These are phyloP conservation scores for Synergus itoensis DNA, from an alignment of 2,888 invertebrate species.

Conservation along the genomic window DNA sequence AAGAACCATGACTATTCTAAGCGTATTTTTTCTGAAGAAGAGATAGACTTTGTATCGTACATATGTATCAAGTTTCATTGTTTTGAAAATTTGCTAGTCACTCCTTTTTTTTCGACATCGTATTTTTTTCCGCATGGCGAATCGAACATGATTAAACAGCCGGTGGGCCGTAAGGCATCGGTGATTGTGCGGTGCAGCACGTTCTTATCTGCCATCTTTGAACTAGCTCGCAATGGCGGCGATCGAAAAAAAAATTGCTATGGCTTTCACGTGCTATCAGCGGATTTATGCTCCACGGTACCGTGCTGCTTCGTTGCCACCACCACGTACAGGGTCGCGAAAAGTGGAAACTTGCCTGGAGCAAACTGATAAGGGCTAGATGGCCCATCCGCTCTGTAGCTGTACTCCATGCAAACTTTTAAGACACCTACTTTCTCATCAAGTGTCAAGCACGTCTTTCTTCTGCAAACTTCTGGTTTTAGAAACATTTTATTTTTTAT, in stretches of 20 bases:
- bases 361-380: conserved; percentile 17
- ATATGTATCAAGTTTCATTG: not conserved
- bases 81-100: conserved; percentile 10
- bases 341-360: conserved; percentile 19
- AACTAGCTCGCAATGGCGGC: conserved; percentile 60
- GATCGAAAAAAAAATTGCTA: conserved; percentile 62
- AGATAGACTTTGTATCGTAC: not conserved
- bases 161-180: conserved; percentile 45
- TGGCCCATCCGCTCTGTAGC: not conserved
- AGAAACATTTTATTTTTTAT: not conserved
- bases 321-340: conserved; percentile 12
- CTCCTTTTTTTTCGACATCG: conserved; percentile 1
- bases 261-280: conserved; percentile 70
- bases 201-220: conserved; percentile 64
- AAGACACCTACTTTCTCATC: not conserved
- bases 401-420: not conserved
- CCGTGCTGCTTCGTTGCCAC: conserved; percentile 53
- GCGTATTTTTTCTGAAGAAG: not conserved
- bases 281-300: conserved; percentile 68
- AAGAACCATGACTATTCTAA: conserved; percentile 7
- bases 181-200: conserved; percentile 48
- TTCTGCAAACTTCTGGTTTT: not conserved
- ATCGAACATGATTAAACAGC: conserved; percentile 26
- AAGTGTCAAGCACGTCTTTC: not conserved
- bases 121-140: conserved; percentile 26